phyloP scores from a whole-genome alignment of 2,888 invertebrate genomes.

The Apocheima hispidaria region DNA sequence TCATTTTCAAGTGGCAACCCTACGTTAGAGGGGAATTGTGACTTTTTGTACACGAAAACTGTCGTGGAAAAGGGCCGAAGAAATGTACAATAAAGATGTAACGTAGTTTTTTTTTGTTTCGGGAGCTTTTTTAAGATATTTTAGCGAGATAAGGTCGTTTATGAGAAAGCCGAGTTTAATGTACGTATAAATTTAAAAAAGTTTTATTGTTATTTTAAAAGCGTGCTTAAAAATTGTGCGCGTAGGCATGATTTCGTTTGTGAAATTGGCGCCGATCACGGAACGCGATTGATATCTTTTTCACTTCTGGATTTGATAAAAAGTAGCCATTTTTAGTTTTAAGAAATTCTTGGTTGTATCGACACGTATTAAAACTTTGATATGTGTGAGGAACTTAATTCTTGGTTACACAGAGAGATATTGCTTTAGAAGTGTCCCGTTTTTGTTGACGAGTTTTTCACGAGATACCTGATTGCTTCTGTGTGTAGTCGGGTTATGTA shows the following conservation, averaged over 20 bases:
- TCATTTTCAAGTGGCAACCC: too few species aligned
- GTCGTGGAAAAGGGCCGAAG: constrained; percentile 39
- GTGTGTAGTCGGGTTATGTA: too few species aligned
- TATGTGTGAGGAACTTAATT: too few species aligned
- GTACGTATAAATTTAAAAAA: constrained; percentile 37
- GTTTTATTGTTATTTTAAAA: constrained; percentile 43
- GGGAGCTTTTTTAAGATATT: constrained; percentile 54
- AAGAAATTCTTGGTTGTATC: too few species aligned
- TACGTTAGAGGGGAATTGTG: constrained; percentile 47
- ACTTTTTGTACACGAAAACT: constrained; percentile 50
- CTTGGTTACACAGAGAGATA: too few species aligned
- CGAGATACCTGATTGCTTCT: too few species aligned
- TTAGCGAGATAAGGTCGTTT: constrained; percentile 56
- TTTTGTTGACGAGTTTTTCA: too few species aligned
- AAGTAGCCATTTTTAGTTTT: too few species aligned
- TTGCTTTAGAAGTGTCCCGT: too few species aligned
- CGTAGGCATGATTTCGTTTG: constrained; percentile 32
- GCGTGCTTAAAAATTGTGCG: constrained; percentile 37
- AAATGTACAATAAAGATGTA: constrained; percentile 77
- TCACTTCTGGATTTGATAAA: constrained; percentile 1
- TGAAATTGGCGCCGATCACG: constrained; percentile 43
- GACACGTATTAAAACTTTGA: too few species aligned
- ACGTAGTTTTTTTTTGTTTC: constrained; percentile 66
- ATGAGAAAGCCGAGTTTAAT: constrained; percentile 43
- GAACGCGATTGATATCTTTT: constrained; percentile 36